Base-by-base conservation (phyloP, 2,888 invertebrate genomes). In the Seladonia tumulorum region DNA sequence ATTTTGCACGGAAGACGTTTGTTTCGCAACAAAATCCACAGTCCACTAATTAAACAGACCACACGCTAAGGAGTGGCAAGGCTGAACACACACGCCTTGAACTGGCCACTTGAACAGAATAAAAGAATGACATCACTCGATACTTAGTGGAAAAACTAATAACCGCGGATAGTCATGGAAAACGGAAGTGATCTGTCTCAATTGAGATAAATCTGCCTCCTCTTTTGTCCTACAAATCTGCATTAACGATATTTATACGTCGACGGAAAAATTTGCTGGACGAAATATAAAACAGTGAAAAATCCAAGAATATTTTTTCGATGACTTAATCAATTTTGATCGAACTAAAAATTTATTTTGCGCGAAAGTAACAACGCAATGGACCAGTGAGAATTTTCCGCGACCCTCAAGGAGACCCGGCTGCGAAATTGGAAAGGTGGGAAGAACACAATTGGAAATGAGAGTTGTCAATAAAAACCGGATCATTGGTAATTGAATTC, bases 401-500 rank as follows among this genome's bases (percentile, higher is more conserved):
- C 35, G 47, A 7, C 22, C 35, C 25, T 12, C 22, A 16, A 49
- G 18, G 8, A 10, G 16, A 18, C 10, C 35, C 12, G 42, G 25
- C 42, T 39, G n/a, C 39, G 18, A 45, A 72, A 76, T 76, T 57
- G 72, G 18, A 60, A 39, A 39, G 80, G 72, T 45, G 60, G 42
- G 47, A 68, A 68, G 8, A 60, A 57, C 39, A 29, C 47, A 14
- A 42, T 25, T 42, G 75, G 22, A 45, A 86, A 68, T 4, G 45
- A 1, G 45, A 79, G 49, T 45, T n/a, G 68, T 53, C 81, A 53
- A 63, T 83, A 72, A 78, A 70, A 83, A 45, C 29, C 49, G 57
- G 49, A 87, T 87, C 74, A 66, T 66, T 29, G 71, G 25, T 76
- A 86, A 88, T 88, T 79, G 63, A 87, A 85, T 70, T 79, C 35